These are phyloP conservation scores for Sorex fumeus DNA, from an alignment of 2,113 vertebrate species.

Conservation along the genomic window DNA sequence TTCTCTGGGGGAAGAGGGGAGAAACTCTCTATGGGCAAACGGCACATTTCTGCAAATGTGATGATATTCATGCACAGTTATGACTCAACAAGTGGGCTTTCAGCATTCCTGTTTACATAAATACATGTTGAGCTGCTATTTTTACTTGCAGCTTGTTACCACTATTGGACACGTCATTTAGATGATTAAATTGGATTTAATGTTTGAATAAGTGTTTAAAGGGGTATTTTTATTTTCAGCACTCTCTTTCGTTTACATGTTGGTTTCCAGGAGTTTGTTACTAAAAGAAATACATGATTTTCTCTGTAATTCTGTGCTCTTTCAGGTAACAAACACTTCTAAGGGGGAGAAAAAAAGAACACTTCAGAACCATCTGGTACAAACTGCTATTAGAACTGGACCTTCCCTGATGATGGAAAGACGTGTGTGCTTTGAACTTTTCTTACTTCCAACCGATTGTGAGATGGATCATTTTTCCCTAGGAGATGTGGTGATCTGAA, in stretches of 20 bases:
- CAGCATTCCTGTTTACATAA: not conserved
- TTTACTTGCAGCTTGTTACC: not conserved
- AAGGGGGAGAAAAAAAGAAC: too few species aligned
- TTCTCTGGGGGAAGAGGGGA: not conserved
- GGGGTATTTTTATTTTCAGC: not conserved
- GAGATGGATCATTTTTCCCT: not conserved
- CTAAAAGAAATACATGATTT: not conserved
- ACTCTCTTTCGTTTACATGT: not conserved
- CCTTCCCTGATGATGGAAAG: not conserved
- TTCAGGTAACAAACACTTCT: not conserved
- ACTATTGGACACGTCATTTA: not conserved
- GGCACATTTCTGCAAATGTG: not conserved
- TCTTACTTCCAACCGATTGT: constrained; percentile 2
- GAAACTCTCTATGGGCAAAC: not conserved
- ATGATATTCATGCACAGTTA: too few species aligned
- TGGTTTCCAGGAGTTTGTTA: not conserved
- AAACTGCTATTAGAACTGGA: not conserved
- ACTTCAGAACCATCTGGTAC: not conserved
- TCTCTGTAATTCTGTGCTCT: not conserved
- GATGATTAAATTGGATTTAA: not conserved
- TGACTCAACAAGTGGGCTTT: not conserved
- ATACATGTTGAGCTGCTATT: not conserved
- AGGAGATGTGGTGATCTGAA: not conserved
- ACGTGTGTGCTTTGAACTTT: not conserved
- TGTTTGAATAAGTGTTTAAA: constrained; percentile 16